A percentile compares a stretch with the other conserved stretches of the same genome.
phyloP scores from a whole-genome alignment of 92 coral and sea anemone genomes.

The Porites divaricata region DNA sequence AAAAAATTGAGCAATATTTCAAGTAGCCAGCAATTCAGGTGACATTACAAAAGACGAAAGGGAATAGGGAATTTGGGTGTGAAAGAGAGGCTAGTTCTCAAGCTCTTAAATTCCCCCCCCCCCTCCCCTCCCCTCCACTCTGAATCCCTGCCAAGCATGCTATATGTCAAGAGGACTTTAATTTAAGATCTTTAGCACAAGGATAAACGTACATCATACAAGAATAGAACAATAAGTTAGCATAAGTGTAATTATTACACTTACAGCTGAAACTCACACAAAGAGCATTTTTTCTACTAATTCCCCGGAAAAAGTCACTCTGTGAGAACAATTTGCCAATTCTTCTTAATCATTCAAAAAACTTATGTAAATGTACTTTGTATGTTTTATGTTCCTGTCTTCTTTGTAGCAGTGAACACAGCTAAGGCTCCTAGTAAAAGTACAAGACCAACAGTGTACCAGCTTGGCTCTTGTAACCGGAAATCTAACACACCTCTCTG shows the following conservation, averaged over 20 bases:
- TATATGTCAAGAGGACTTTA: too few species aligned
- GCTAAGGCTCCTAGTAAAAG: conserved; percentile 67
- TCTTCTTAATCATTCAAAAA: neutral
- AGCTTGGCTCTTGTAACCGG: conserved; percentile 92
- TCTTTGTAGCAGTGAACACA: conserved; percentile 68
- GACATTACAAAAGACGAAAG: too few species aligned
- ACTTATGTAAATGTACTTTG: neutral
- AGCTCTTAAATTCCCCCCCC: too few species aligned
- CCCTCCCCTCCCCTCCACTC: too few species aligned
- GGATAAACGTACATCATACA: too few species aligned
- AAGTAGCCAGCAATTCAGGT: too few species aligned
- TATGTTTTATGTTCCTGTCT: conserved; percentile 28
- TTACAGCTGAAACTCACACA: neutral
- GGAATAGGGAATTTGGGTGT: too few species aligned
- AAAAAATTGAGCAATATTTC: too few species aligned
- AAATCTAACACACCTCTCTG: conserved; percentile 84
- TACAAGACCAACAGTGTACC: conserved; percentile 90
- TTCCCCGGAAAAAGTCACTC: neutral
- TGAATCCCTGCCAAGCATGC: too few species aligned
- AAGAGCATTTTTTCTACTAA: neutral
- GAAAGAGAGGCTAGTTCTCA: too few species aligned
- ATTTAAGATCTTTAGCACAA: too few species aligned
- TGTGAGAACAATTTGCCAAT: neutral
- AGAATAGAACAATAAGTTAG: too few species aligned
- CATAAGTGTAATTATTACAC: neutral